These are phyloP conservation scores for Tricholaema leucomelas DNA, from an alignment of 2,113 vertebrate species.

Conservation along the genomic window DNA sequence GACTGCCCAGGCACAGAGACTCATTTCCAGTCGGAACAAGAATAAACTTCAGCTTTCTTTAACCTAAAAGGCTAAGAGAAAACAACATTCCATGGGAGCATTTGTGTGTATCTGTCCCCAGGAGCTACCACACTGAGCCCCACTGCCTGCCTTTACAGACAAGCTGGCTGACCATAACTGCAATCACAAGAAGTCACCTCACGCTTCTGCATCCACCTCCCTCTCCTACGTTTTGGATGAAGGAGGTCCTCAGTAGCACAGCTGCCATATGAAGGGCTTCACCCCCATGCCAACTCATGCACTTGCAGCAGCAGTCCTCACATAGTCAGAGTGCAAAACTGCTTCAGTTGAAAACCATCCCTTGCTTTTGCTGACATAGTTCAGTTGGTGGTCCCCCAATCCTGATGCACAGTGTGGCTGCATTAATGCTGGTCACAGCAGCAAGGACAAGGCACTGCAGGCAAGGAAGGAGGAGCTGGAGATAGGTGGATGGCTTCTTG, in stretches of 20 bases:
- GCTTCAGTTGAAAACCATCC: neutral
- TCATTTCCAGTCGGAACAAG: neutral
- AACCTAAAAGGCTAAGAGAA: neutral
- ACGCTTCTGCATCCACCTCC: neutral
- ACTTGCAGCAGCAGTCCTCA: neutral
- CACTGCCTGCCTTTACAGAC: neutral
- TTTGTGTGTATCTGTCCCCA: neutral
- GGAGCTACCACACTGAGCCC: neutral
- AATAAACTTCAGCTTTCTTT: neutral
- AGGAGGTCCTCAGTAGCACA: neutral
- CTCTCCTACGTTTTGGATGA: neutral
- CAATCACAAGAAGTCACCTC: neutral
- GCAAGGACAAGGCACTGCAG: neutral
- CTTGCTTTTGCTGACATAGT: neutral
- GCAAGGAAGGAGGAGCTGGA: neutral
- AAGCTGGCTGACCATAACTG: neutral
- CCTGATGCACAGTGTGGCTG: neutral
- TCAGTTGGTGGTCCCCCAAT: neutral
- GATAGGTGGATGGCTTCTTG: neutral
- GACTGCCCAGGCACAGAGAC: neutral
- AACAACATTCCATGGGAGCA: neutral
- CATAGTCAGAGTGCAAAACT: neutral
- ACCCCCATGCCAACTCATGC: neutral
- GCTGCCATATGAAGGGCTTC: neutral
- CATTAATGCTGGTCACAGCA: neutral